Evolutionary conservation across 1,140 invertebrate genomes (phyloP).

Genomic region (Nasonia vitripennis): DNA sequence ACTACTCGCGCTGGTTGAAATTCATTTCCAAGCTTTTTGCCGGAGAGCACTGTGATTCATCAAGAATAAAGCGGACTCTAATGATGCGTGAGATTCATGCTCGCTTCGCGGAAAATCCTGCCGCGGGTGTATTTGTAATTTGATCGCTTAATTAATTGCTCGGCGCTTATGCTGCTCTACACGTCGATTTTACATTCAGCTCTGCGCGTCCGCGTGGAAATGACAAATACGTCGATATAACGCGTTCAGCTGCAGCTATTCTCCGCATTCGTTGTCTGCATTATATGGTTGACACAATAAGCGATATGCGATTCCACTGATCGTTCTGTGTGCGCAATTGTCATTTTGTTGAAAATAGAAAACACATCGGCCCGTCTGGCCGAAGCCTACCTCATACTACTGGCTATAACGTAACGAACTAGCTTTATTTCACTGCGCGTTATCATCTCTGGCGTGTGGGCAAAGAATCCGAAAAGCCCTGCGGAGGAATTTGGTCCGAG

Average conservation of each 20-base stretch:
- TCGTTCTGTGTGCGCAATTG: background rate
- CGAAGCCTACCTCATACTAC: background rate
- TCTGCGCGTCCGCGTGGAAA: background rate
- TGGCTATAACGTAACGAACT: too few relatives aligned
- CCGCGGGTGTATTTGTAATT: slow-evolving; percentile 37
- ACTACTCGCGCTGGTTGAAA: background rate
- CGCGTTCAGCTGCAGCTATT: background rate
- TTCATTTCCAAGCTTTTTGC: slow-evolving; percentile 33
- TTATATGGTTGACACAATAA: background rate
- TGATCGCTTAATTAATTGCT: slow-evolving; percentile 35
- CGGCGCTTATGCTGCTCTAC: background rate
- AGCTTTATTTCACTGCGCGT: too few relatives aligned
- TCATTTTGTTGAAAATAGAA: background rate
- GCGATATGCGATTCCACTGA: background rate
- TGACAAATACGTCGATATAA: background rate
- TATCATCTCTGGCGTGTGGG: background rate
- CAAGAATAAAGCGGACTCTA: slow-evolving; percentile 43
- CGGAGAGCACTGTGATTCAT: slow-evolving; percentile 41
- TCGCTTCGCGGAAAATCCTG: slow-evolving; percentile 24
- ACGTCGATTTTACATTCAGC: background rate
- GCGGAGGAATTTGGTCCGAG: background rate
- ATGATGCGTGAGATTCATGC: slow-evolving; percentile 52
- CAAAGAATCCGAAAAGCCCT: slow-evolving; percentile 5
- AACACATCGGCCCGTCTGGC: background rate
- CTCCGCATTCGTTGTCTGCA: background rate